Percentiles rank a stretch among this genome's conserved stretches.
Conservation (phyloP, 2,797 vertebrate genomes). For the Cryptoprocta ferox region DNA sequence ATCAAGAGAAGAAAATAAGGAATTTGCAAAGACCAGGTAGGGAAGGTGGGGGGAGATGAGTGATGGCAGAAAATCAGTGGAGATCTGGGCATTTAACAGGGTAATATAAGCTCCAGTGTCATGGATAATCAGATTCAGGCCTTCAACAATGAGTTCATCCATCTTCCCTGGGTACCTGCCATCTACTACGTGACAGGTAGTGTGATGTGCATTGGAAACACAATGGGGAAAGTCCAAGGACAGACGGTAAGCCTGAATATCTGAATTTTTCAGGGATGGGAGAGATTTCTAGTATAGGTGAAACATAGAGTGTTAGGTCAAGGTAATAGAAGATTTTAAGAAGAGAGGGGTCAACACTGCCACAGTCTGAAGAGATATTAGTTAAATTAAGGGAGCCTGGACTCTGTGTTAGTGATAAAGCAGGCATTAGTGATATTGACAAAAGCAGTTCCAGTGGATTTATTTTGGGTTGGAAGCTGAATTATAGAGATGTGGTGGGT, state of each 20-base stretch:
- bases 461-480: slow-evolving; percentile 40
- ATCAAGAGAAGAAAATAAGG: slow-evolving; percentile 48
- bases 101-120: slow-evolving; percentile 41
- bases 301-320: slow-evolving; percentile 32
- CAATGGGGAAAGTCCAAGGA: neutral
- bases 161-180: slow-evolving; percentile 50
- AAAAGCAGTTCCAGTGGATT: slow-evolving; percentile 24
- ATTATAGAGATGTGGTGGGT: neutral
- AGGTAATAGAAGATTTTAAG: slow-evolving; percentile 16
- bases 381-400: slow-evolving; percentile 34
- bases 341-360: neutral
- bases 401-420: neutral
- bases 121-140: slow-evolving; percentile 57
- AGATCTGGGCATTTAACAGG: slow-evolving; percentile 20
- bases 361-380: slow-evolving; percentile 10
- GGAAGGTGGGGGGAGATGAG: neutral
- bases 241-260: neutral
- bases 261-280: neutral
- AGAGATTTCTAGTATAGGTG: slow-evolving; percentile 20
- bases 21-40: neutral
- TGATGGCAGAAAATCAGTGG: slow-evolving; percentile 34
- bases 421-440: neutral
- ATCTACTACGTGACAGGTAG: slow-evolving; percentile 24
- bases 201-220: slow-evolving; percentile 14
- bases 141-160: slow-evolving; percentile 55